phyloP scores from a whole-genome alignment of 2,797 vertebrate genomes.

The Sardinella longiceps region DNA sequence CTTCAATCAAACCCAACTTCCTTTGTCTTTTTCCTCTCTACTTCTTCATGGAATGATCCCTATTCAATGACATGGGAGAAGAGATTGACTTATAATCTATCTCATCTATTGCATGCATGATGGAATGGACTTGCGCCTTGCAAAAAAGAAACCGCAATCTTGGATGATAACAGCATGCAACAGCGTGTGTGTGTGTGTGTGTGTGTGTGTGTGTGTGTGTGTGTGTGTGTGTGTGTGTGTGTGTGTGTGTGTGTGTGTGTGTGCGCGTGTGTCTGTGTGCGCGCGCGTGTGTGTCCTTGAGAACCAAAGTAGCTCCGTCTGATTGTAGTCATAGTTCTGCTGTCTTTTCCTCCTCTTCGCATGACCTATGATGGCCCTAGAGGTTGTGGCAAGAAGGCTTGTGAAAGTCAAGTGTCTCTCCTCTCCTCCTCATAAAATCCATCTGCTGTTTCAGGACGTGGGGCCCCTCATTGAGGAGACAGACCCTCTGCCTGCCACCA shows the following conservation, averaged over 20 bases:
- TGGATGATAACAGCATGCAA: neutral
- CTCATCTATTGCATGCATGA: neutral
- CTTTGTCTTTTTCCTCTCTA: neutral
- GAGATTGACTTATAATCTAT: neutral
- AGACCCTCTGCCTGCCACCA: slow-evolving; percentile 59
- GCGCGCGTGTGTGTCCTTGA: neutral
- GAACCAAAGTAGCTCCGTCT: neutral
- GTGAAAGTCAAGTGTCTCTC: slow-evolving; percentile 15
- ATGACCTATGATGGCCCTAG: neutral
- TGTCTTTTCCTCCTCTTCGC: neutral
- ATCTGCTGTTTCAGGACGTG: slow-evolving; percentile 39
- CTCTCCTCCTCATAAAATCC: slow-evolving; percentile 20
- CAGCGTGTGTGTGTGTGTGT: neutral
- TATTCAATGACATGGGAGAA: neutral
- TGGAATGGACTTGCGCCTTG: neutral
- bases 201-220: neutral
- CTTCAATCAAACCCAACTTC: neutral
- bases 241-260: neutral
- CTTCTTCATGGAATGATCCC: neutral
- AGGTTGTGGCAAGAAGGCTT: neutral
- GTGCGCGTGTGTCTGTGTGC: neutral
- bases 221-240: slow-evolving; percentile 8
- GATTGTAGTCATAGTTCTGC: neutral
- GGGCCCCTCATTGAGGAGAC: slow-evolving; percentile 67
- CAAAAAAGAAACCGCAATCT: neutral